Base-by-base conservation (phyloP, 2,888 invertebrate genomes). In the Drosophila kanekoi region DNA sequence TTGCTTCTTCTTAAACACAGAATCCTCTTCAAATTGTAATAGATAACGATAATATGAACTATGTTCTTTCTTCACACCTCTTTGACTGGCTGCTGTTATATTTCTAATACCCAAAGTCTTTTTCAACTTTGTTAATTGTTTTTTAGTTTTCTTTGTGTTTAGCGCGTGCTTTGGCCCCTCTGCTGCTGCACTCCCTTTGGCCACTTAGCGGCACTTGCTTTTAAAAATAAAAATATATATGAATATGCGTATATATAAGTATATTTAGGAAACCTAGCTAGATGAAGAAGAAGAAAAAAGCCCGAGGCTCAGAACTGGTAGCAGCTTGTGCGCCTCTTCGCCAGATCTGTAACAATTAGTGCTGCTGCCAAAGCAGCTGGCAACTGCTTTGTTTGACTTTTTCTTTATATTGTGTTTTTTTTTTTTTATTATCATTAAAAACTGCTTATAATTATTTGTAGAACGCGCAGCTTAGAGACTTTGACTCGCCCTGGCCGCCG, bases 271-370 rank as follows among this genome's bases (percentile, higher is more conserved):
- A 52, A n/a, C n/a, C n/a, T n/a, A n/a, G n/a, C n/a, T n/a, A n/a
- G n/a, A n/a, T n/a, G n/a, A n/a, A n/a, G n/a, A n/a, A n/a, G n/a
- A n/a, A n/a, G n/a, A n/a, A n/a, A 61, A 64, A 57, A 60, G 53
- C 72, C 82, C 44, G 69, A 58, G 72, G 81, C 67, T 73, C 67
- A 84, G 72, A 87, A 83, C 87, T 84, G 83, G 83, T 84, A 84
- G 83, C 83, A 81, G 79, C 66, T 85, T 87, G 84, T 69, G 82
- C 82, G 77, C 79, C 74, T 85, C 82, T 79, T 81, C 66, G 71
- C 63, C 59, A 85, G 83, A 89, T 87, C 87, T 87, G 87, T 87
- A 87, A 89, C 87, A 87, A 87, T 89, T 87, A 89, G 87, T 83
- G 83, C 77, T 80, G 80, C 79, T 69, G 66, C 66, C 67, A 81